phyloP scores from a whole-genome alignment of 1,140 invertebrate species.

The Drosophila sechellia region DNA sequence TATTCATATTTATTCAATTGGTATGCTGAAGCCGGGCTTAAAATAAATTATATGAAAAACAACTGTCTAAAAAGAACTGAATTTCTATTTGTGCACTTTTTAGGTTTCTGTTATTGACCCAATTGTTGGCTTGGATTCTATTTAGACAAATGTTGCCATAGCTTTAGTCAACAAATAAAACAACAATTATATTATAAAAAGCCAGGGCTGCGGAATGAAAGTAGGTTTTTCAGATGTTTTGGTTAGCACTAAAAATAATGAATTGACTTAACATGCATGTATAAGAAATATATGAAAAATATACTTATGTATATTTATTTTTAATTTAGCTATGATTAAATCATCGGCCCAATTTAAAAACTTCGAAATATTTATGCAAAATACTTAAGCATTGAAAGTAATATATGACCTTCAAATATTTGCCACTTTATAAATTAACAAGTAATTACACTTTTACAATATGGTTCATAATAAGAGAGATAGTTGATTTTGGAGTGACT shows the following conservation, averaged over 20 bases:
- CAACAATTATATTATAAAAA: constrained; percentile 6
- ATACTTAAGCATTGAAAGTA: background rate
- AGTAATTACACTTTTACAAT: background rate
- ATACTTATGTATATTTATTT: too few relatives aligned
- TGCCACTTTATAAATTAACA: background rate
- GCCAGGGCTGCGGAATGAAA: background rate
- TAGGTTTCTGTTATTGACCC: constrained; percentile 41
- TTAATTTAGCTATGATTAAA: too few relatives aligned
- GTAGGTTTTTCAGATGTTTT: background rate
- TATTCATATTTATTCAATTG: background rate
- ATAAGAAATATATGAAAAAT: background rate
- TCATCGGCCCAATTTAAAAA: background rate
- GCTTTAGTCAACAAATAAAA: constrained; percentile 18
- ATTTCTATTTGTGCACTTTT: background rate
- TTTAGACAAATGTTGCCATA: constrained; percentile 39
- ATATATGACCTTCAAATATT: background rate
- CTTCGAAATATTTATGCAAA: too few relatives aligned
- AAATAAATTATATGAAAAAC: background rate
- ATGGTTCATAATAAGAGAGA: background rate
- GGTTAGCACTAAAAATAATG: background rate
- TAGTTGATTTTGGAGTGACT: background rate
- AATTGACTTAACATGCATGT: background rate
- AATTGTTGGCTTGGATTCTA: constrained; percentile 38
- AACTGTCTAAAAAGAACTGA: background rate
- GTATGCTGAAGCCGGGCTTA: background rate